phyloP scores from a whole-genome alignment of 1,140 invertebrate species.

The Mylabris phalerata region DNA sequence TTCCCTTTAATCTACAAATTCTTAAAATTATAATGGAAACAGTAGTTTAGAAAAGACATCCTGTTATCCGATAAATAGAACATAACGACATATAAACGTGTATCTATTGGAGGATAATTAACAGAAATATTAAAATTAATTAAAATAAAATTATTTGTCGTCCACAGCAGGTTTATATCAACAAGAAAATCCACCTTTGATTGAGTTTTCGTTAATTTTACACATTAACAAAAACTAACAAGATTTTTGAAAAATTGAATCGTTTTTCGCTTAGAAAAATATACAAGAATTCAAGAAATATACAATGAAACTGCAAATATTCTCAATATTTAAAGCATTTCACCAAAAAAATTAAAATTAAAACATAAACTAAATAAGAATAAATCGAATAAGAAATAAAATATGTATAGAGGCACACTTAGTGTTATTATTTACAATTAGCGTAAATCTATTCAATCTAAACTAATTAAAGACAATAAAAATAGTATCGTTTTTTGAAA shows the following conservation, averaged over 20 bases:
- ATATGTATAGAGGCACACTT: conserved; percentile 23
- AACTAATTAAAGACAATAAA: no score
- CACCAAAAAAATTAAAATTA: conserved; percentile 22
- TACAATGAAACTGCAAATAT: conserved; percentile 33
- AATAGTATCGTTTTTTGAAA: neutral
- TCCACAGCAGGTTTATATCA: conserved; percentile 8
- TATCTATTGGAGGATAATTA: no score
- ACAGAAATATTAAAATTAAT: no score
- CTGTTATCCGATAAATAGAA: no score
- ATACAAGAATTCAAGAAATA: neutral
- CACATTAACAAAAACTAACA: conserved; percentile 35
- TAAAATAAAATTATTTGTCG: conserved; percentile 8
- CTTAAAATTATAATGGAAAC: no score
- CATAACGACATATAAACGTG: no score
- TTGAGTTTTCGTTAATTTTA: conserved; percentile 29
- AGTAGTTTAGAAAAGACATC: no score
- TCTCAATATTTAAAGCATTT: conserved; percentile 38
- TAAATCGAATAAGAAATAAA: neutral
- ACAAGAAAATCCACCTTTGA: no score
- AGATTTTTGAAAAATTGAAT: conserved; percentile 17
- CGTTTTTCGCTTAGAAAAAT: conserved; percentile 5
- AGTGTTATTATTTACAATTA: conserved; percentile 27
- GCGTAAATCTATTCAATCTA: conserved; percentile 13
- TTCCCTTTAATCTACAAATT: no score
- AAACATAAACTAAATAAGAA: conserved; percentile 14